Base-by-base conservation (phyloP, 1,140 invertebrate genomes). In the Tetragonula clypearis region DNA sequence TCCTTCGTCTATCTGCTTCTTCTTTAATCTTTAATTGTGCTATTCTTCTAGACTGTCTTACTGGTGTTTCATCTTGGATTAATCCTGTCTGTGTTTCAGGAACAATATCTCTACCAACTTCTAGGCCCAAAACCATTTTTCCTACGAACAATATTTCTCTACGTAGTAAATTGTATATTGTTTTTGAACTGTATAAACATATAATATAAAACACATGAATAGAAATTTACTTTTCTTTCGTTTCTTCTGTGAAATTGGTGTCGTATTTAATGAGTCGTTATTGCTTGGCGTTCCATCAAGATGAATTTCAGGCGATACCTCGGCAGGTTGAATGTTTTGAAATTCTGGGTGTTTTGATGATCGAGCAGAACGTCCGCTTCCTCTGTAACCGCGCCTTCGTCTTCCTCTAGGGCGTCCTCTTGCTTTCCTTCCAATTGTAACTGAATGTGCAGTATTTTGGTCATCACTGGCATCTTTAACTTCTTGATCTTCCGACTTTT, bases 11-110 rank as follows among this genome's bases (percentile, higher is more conserved):
- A 78, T 98, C 97, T 0, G 97, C 97, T 93, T 98, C 97, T 91
- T 98, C 97, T 84, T 97, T 97, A 74, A 98, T 98, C 88, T 98
- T 98, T 85, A 98, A 95, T 91, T 98, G 97, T 0, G 98, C 98
- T 89, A 98, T 98, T 75, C 98, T 95, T 8, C 97, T 95, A 14
- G 97, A 98, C 89, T 97, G 97, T 26, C 97, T 94, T 6, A 98
- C 96, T 1, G 96, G 96, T 9, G 96, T 95, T 41, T 94, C 94
- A 21, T 92, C 89, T 21, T 71, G 76, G 19, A 65, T 74, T 12
- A 68, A 55, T 53, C 87, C 85, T 17, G 77, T 41, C 55, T 92
- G 86, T 11, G 84, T 26, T 49, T 92, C 90, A 26, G 92, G 84
- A 26, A 87, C 87, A 69, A 92, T 92, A 66, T 95, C 94, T 62